Percentiles rank a stretch among this genome's conserved stretches.
Conservation (phyloP, 2,113 vertebrate species). For the Syrrhaptes paradoxus region DNA sequence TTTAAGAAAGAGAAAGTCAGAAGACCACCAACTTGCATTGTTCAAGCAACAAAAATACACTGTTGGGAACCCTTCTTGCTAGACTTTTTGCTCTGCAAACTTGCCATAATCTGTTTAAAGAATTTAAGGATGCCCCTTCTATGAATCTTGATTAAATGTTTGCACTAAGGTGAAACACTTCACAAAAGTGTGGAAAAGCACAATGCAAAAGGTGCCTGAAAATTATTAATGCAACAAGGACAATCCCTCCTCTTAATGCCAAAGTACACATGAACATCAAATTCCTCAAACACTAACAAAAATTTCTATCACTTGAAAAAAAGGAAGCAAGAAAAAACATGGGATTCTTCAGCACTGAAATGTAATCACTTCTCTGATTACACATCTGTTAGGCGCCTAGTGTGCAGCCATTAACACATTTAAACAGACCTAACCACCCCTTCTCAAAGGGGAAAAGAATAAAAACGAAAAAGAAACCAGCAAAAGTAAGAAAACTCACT, state of each 20-base stretch:
- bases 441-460: fast-evolving
- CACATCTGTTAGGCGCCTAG: neutral
- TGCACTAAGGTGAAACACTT: neutral
- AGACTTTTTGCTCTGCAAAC: constrained; percentile 23
- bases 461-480: neutral
- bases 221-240: neutral
- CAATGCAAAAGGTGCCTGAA: neutral
- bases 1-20: neutral
- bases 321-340: neutral
- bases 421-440: neutral
- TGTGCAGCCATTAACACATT: neutral
- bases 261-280: neutral
- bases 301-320: neutral
- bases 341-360: neutral
- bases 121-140: neutral
- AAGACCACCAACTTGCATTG: neutral
- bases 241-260: neutral
- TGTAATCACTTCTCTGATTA: neutral
- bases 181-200: neutral
- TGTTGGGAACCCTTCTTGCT: neutral
- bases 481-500: neutral
- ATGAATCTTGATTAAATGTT: neutral
- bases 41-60: neutral
- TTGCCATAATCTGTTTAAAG: neutral
- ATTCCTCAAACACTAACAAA: neutral